A percentile compares a stretch with the other conserved stretches of the same genome.
phyloP scores from a whole-genome alignment of 2,113 vertebrate genomes.

The Zeus faber region DNA sequence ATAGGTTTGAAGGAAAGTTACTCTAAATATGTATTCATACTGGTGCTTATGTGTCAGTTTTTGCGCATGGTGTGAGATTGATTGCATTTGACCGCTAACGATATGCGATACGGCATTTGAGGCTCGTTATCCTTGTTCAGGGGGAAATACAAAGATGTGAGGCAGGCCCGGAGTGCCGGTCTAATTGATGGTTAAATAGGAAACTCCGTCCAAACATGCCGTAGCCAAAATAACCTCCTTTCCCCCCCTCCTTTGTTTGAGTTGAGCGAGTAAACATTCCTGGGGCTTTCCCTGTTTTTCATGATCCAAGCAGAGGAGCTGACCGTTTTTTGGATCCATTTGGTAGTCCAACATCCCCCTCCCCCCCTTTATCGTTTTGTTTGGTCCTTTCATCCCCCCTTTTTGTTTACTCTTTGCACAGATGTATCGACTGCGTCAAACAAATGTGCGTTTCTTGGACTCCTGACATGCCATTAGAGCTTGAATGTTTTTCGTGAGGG shows the following conservation, averaged over 20 bases:
- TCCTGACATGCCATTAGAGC: no score
- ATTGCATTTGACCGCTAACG: constrained; percentile 13
- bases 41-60: constrained; percentile 17
- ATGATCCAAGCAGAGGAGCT: constrained; percentile 28
- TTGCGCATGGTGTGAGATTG: neutral
- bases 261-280: constrained; percentile 20
- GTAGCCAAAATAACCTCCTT: constrained; percentile 4
- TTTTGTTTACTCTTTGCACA: constrained; percentile 35
- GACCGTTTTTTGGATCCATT: constrained; percentile 36
- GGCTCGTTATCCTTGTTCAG: constrained; percentile 18
- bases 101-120: constrained; percentile 11
- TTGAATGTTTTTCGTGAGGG: constrained; percentile 19
- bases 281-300: constrained; percentile 31
- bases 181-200: constrained; percentile 35
- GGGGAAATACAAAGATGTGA: constrained; percentile 9
- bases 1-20: constrained; percentile 29
- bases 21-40: constrained; percentile 22
- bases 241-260: constrained; percentile 30
- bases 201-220: constrained; percentile 29
- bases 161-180: constrained; percentile 6
- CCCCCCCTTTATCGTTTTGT: neutral
- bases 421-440: constrained; percentile 24
- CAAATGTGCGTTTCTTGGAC: no score
- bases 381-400: neutral
- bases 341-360: constrained; percentile 8